These are phyloP conservation scores for Gymnorhina tibicen DNA, from an alignment of 2,113 vertebrate genomes.

Conservation along the genomic window DNA sequence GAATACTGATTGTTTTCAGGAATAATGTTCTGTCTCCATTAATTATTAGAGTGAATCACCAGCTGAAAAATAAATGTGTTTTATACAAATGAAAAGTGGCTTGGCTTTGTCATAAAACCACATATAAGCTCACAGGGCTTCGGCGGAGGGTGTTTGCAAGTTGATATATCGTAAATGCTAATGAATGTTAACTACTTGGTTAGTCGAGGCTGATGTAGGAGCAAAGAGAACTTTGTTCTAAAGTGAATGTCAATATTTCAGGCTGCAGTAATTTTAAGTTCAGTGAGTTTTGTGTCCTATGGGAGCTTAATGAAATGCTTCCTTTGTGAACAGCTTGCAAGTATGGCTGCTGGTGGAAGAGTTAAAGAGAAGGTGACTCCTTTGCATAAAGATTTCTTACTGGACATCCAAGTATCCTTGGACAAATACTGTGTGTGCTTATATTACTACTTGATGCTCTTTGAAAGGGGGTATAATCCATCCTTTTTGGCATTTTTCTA, in stretches of 20 bases:
- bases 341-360: not conserved
- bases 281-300: not conserved
- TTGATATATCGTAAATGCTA: not conserved
- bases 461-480: not conserved
- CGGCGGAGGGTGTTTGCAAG: not conserved
- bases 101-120: not conserved
- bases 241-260: not conserved
- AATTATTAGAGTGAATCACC: not conserved
- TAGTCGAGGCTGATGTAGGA: not conserved
- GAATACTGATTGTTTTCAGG: not conserved
- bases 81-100: not conserved
- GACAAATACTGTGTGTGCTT: not conserved
- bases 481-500: not conserved
- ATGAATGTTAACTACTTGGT: not conserved
- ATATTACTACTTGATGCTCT: rapidly evolving
- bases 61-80: not conserved
- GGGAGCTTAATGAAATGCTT: not conserved
- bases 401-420: not conserved
- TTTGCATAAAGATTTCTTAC: not conserved
- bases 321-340: not conserved
- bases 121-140: not conserved
- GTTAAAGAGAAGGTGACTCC: not conserved
- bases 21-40: not conserved
- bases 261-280: not conserved
- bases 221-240: not conserved